phyloP scores from a whole-genome alignment of 2,113 vertebrate species.

The Platysternon megacephalum region DNA sequence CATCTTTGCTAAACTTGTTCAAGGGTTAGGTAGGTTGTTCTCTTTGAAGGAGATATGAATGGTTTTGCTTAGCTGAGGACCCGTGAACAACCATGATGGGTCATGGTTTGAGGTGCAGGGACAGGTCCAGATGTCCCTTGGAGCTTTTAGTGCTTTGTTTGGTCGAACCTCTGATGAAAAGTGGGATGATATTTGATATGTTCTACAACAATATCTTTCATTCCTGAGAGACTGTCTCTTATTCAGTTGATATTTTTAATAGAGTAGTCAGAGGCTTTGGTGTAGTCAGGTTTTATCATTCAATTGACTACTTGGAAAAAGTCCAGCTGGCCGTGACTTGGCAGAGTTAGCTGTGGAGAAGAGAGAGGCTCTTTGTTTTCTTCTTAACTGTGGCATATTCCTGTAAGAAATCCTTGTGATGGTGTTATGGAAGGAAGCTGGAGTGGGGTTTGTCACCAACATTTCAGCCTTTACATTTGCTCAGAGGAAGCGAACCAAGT shows the following conservation, averaged over 20 bases:
- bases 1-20: background rate
- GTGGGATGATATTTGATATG: background rate
- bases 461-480: background rate
- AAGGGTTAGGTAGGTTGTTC: background rate
- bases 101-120: background rate
- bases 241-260: background rate
- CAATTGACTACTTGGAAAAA: background rate
- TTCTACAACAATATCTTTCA: background rate
- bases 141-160: background rate
- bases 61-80: background rate
- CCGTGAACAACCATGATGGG: background rate
- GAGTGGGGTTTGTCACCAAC: background rate
- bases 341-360: background rate
- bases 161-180: background rate
- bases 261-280: background rate
- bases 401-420: background rate
- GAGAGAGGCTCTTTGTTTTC: background rate
- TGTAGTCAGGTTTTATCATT: background rate
- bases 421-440: background rate
- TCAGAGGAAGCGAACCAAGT: too few species aligned
- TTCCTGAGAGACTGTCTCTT: background rate
- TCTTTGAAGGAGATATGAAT: background rate
- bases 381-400: background rate
- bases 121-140: background rate
- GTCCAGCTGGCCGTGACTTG: background rate